Percentiles rank a stretch among this genome's conserved stretches.
phyloP scores from a whole-genome alignment of 2,888 invertebrate genomes.

The Torymus tubicola region DNA sequence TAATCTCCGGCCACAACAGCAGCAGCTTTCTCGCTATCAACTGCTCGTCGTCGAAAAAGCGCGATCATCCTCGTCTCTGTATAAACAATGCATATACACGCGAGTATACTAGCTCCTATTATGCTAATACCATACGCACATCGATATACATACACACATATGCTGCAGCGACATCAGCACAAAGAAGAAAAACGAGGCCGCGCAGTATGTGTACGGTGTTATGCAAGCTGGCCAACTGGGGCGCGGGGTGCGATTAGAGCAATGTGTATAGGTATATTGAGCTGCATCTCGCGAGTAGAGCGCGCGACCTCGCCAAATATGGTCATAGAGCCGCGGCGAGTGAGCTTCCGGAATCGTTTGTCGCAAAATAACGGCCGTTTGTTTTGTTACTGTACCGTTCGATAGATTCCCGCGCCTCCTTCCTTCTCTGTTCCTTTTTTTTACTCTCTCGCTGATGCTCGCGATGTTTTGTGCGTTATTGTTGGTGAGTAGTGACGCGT shows the following conservation, averaged over 20 bases:
- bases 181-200: neutral
- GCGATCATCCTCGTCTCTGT: no score
- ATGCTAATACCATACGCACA: neutral
- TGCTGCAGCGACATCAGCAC: no score
- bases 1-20: no score
- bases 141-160: no score
- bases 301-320: slow-evolving; percentile 24
- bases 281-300: slow-evolving; percentile 22
- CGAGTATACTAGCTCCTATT: neutral
- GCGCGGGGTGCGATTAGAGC: no score
- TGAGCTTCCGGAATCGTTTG: slow-evolving; percentile 42
- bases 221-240: neutral
- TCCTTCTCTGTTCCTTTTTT: slow-evolving; percentile 2
- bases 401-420: slow-evolving; percentile 12
- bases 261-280: no score
- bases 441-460: neutral
- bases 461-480: no score
- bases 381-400: slow-evolving; percentile 1
- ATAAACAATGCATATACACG: no score
- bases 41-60: no score
- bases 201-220: slow-evolving; percentile 10
- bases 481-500: no score
- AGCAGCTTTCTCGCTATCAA: no score
- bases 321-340: neutral
- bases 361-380: slow-evolving; percentile 1